These are phyloP conservation scores for Hylomyscus alleni DNA, from an alignment of 2,797 vertebrate genomes.

Conservation along the genomic window DNA sequence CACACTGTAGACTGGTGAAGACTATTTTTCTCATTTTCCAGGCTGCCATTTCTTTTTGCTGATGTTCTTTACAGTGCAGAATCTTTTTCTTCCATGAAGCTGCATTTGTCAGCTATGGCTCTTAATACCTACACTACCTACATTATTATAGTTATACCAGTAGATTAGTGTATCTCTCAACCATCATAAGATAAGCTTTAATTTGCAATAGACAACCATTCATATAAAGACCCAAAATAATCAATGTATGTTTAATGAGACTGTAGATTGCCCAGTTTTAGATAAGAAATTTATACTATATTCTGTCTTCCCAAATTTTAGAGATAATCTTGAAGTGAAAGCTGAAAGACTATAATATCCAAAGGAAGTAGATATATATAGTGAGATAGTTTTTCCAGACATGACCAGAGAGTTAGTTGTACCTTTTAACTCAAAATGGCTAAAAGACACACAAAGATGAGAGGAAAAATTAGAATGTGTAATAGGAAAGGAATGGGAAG, in stretches of 20 bases:
- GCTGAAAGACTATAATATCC: background rate
- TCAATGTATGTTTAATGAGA: background rate
- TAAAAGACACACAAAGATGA: background rate
- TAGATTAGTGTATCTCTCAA: background rate
- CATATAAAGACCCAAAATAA: background rate
- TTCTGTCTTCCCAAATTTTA: no score
- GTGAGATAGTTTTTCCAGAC: background rate
- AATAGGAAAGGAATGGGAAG: background rate
- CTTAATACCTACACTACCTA: background rate
- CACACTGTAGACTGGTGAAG: no score
- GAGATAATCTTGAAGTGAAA: background rate
- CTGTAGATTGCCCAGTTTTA: background rate
- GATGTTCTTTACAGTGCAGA: background rate
- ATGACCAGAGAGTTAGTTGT: background rate
- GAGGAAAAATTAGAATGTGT: background rate
- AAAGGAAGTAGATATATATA: background rate
- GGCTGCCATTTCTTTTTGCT: background rate
- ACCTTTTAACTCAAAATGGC: background rate
- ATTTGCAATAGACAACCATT: background rate
- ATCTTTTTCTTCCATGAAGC: background rate
- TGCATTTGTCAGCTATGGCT: background rate
- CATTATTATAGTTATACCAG: background rate
- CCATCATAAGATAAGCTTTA: background rate
- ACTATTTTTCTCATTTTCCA: background rate
- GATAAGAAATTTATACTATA: background rate